A percentile compares a stretch with the other conserved stretches of the same genome.
phyloP scores from a whole-genome alignment of 2,888 invertebrate genomes.

The Sinelater perroti region DNA sequence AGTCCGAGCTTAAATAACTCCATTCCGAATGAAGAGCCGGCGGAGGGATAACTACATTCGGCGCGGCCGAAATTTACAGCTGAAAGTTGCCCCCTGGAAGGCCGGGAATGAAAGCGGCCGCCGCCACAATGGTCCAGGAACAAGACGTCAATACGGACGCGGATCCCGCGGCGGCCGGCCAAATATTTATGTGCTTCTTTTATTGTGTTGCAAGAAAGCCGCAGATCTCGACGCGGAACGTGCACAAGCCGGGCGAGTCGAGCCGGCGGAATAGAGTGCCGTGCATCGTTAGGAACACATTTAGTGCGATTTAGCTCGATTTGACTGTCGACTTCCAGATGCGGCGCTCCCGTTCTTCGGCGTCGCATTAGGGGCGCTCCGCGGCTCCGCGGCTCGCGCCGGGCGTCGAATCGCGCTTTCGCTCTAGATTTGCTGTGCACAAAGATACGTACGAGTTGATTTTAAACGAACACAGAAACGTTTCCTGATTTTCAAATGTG shows the following conservation, averaged over 20 bases:
- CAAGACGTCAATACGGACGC: constrained; percentile 28
- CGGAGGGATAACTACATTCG: constrained; percentile 13
- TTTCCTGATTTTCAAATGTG: too few relatives aligned
- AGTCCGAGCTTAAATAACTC: constrained; percentile 13
- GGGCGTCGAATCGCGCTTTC: not conserved
- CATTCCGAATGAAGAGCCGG: constrained; percentile 11
- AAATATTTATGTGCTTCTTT: constrained; percentile 38
- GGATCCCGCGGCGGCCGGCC: constrained; percentile 25
- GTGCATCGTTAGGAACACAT: constrained; percentile 41
- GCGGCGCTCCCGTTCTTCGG: constrained; percentile 19
- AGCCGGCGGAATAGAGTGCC: constrained; percentile 29
- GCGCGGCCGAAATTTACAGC: constrained; percentile 24
- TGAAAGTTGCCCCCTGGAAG: constrained; percentile 17
- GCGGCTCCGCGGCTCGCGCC: not conserved
- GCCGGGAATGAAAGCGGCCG: constrained; percentile 9
- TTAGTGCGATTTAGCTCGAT: constrained; percentile 38
- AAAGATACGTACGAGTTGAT: constrained; percentile 10
- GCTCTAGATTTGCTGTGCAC: constrained; percentile 5
- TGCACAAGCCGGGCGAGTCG: constrained; percentile 17
- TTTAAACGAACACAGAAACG: constrained; percentile 9
- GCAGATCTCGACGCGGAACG: constrained; percentile 33
- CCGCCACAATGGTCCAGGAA: constrained; percentile 26
- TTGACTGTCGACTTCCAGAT: constrained; percentile 32
- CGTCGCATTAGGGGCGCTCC: constrained; percentile 21
- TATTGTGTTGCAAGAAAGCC: constrained; percentile 35